Percentiles rank a stretch among this genome's conserved stretches.
phyloP scores from a whole-genome alignment of 2,797 vertebrate species.

The Rallus crepitans region DNA sequence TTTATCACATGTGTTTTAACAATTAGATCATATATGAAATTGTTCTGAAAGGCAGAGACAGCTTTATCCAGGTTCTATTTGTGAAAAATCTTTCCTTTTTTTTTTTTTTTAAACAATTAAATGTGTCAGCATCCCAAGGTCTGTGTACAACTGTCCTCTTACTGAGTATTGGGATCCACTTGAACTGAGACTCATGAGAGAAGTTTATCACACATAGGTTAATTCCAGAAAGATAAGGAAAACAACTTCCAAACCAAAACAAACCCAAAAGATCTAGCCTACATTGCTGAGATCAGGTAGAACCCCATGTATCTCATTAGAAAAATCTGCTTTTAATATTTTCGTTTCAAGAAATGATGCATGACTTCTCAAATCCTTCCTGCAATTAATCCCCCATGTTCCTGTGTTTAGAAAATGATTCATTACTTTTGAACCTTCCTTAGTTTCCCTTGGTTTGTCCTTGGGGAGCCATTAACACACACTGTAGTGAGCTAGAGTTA shows the following conservation, averaged over 20 bases:
- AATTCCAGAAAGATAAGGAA: slow-evolving; percentile 26
- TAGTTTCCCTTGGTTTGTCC: slow-evolving; percentile 84
- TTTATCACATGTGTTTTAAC: slow-evolving; percentile 43
- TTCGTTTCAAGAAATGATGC: slow-evolving; percentile 90
- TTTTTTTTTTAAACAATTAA: not conserved
- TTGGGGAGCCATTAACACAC: slow-evolving; percentile 93
- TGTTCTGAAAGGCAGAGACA: not conserved
- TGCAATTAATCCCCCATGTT: slow-evolving; percentile 98
- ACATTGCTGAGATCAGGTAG: slow-evolving; percentile 67
- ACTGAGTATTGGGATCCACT: slow-evolving; percentile 39
- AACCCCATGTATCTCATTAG: slow-evolving; percentile 78
- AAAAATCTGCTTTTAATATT: slow-evolving; percentile 92
- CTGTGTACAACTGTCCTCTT: not conserved
- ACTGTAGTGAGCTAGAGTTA: slow-evolving; percentile 90
- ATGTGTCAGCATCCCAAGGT: not conserved
- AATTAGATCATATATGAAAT: slow-evolving; percentile 1
- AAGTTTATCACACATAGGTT: slow-evolving; percentile 28
- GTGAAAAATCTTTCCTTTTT: not conserved
- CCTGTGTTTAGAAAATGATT: slow-evolving; percentile 99
- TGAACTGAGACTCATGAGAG: slow-evolving; percentile 30
- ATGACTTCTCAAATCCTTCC: slow-evolving; percentile 97
- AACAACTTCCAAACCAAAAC: slow-evolving; percentile 41
- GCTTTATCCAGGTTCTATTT: not conserved
- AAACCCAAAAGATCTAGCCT: slow-evolving; percentile 8
- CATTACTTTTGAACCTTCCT: slow-evolving; percentile 94